Conservation (phyloP, 2,888 invertebrate species). For the Trissolcus brochymenae region DNA sequence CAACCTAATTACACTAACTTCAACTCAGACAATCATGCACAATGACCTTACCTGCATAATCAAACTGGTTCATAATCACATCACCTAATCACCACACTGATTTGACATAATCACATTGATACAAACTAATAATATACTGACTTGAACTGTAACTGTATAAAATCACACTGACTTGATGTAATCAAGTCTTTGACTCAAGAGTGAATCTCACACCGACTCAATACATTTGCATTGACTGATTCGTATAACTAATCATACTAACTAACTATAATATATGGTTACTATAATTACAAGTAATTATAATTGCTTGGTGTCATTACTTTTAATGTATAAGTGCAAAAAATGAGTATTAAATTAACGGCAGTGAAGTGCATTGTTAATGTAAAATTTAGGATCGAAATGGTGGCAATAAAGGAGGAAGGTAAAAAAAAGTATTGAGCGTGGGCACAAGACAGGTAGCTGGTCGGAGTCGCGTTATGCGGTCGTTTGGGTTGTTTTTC, state of each 20-base stretch:
- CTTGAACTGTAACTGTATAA: too few species aligned
- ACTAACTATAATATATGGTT: background rate
- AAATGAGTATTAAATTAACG: conserved; percentile 10
- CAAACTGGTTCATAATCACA: too few species aligned
- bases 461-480: conserved; percentile 45
- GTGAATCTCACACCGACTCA: too few species aligned
- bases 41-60: too few species aligned
- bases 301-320: background rate
- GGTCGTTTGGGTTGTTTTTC: conserved; percentile 64
- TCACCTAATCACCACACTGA: too few species aligned
- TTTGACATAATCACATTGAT: too few species aligned
- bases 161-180: too few species aligned
- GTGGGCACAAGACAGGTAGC: conserved; percentile 71
- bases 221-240: too few species aligned
- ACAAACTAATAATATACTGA: too few species aligned
- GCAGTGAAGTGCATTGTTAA: conserved; percentile 19
- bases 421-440: conserved; percentile 51
- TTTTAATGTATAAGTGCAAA: background rate
- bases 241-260: background rate
- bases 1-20: too few species aligned
- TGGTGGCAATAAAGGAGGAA: conserved; percentile 25
- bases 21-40: too few species aligned
- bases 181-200: too few species aligned
- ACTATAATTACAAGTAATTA: background rate
- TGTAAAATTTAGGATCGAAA: conserved; percentile 29